A percentile compares a stretch with the other conserved stretches of the same genome.
Conservation (phyloP, 1,140 invertebrate species). For the Hyphantria cunea region DNA sequence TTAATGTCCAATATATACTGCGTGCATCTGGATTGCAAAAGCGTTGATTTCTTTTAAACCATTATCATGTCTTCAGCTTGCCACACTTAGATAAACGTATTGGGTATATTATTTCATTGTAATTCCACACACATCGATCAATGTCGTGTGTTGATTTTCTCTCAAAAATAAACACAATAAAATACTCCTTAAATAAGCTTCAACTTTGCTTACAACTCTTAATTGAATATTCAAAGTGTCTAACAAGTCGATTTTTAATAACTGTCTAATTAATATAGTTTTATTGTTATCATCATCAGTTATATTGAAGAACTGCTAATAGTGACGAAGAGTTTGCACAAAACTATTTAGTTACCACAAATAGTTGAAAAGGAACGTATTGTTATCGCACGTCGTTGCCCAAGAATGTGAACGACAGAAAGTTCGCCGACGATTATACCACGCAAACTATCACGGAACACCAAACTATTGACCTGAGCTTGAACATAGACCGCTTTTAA, state of each 20-base stretch:
- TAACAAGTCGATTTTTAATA: no score
- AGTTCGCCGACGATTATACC: constrained; percentile 65
- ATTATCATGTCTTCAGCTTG: background rate
- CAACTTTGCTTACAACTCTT: no score
- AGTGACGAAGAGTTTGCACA: constrained; percentile 22
- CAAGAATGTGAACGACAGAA: constrained; percentile 70
- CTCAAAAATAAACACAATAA: no score
- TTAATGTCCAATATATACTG: no score
- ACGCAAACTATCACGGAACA: constrained; percentile 65
- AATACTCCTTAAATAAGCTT: no score
- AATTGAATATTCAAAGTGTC: no score
- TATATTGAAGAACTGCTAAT: constrained; percentile 2
- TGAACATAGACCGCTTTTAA: constrained; percentile 74
- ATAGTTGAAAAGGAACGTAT: constrained; percentile 65
- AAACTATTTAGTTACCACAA: constrained; percentile 56
- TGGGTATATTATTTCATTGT: no score
- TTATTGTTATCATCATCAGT: background rate
- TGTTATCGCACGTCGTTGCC: constrained; percentile 64
- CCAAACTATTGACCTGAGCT: constrained; percentile 72
- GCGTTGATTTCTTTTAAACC: background rate
- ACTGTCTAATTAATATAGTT: constrained; percentile 5
- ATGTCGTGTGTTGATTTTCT: no score
- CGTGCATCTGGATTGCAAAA: no score
- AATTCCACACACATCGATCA: no score
- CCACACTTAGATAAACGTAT: no score